Base-by-base conservation (phyloP, 2,113 vertebrate genomes). In the Peromyscus polionotus region DNA sequence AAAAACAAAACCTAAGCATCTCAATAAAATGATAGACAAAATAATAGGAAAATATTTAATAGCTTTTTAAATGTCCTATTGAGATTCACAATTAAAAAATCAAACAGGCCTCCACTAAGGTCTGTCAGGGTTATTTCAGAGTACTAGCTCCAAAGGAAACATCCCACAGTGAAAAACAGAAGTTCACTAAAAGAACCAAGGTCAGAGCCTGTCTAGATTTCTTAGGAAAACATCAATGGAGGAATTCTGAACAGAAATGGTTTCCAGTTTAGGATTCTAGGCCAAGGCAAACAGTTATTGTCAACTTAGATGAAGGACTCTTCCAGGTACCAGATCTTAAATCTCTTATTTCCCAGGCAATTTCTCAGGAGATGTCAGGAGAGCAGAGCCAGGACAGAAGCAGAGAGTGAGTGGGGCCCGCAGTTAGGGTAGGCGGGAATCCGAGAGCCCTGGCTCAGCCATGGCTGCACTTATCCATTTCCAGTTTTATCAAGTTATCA, bases 21-120 rank as follows among this genome's bases (percentile, higher is more conserved):
- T 83, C 54, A 61, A 77, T 16, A 65, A 93, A 92, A 83, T 87
- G 90, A 13, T 57, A 72, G 59, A 76, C 88, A 92, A 51, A 4
- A 90, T 28, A 93, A 68, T 39, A 85, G 48, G n/a, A 45, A 67
- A 87, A 89, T 72, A 54, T 89, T n/a, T 91, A 81, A 72, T 61
- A 95, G 7, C 33, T 73, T 76, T 77, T 28, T 3, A 96, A 57
- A 90, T 26, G 22, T 48, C 36, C 92, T 51, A 11, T 65, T 12
- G 26, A 96, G 17, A 1, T 54, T 93, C 28, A 80, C 16, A 10
- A 91, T 39, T 28, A 36, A 54, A 45, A 85, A 83, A 45, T 16
- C 11, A 68, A 45, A 7, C 39, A 48, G 31, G 24, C 51, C 42
- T 20, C 80, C 70, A 89, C 19, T 36, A 77, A 63, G 17, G 0